These are phyloP conservation scores for Ascaphus truei DNA, from an alignment of 2,113 vertebrate species.

Conservation along the genomic window DNA sequence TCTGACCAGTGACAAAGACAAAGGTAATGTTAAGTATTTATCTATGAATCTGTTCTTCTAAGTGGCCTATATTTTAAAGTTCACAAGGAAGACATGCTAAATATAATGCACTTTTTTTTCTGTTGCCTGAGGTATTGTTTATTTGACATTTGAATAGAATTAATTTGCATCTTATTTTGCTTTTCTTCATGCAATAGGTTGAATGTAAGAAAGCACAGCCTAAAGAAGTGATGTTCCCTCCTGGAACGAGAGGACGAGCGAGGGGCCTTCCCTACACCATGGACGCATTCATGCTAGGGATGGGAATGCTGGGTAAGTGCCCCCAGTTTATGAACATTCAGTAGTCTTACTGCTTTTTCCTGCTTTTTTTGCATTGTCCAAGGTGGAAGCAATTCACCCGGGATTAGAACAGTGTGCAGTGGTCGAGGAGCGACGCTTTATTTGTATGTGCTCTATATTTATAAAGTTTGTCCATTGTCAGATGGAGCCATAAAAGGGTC, in stretches of 20 bases:
- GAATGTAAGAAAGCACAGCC: slow-evolving; percentile 99
- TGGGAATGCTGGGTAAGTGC: slow-evolving; percentile 97
- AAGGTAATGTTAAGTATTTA: not conserved
- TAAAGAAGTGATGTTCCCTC: slow-evolving; percentile 98
- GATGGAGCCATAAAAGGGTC: too few relatives aligned
- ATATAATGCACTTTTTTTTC: slow-evolving; percentile 55
- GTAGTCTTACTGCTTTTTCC: not conserved
- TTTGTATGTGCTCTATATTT: too few relatives aligned
- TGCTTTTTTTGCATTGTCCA: not conserved
- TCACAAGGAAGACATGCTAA: slow-evolving; percentile 45
- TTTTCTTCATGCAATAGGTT: slow-evolving; percentile 83
- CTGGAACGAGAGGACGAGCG: slow-evolving; percentile 89
- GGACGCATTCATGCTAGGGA: slow-evolving; percentile 97
- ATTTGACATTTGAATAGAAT: slow-evolving; percentile 74
- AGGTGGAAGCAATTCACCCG: too few relatives aligned
- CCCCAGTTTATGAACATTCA: not conserved
- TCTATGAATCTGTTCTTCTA: not conserved
- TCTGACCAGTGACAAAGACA: not conserved
- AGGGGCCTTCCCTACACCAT: slow-evolving; percentile 93
- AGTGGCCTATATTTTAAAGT: slow-evolving; percentile 2
- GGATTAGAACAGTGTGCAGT: too few relatives aligned
- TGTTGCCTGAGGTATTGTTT: slow-evolving; percentile 46
- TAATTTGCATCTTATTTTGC: slow-evolving; percentile 72
- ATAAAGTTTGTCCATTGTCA: too few relatives aligned
- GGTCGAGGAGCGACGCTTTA: too few relatives aligned